Evolutionary conservation across 2,888 invertebrate species (phyloP), one percentile per base, ranked within the genome.

Genomic region (Pristionchus entomophagus): DNA sequence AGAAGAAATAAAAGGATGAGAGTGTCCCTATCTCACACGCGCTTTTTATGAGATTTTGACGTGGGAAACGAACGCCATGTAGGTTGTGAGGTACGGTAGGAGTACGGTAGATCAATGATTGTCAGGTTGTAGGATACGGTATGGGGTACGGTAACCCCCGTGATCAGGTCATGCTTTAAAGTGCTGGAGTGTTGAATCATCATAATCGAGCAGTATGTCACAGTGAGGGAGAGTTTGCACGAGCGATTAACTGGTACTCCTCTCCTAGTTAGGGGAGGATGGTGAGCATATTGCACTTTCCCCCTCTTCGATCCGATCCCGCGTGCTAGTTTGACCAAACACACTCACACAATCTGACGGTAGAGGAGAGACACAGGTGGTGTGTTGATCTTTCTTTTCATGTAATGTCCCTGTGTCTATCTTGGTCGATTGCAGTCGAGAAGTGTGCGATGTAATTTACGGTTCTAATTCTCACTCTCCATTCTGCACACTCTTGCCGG

Each of bases 201-300:
- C 73, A 73, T 73, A 73, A 73, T 73, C 73, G 73, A 22, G 73
- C n/a, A n/a, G n/a, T n/a, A n/a, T n/a, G n/a, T n/a, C n/a, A n/a
- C n/a, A n/a, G n/a, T n/a, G n/a, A 3, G 73, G 10, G 45, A 73
- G 73, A 65, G 65, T 73, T 73, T 73, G 73, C 73, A 73, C 73
- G 45, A 73, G 19, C 73, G 73, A 73, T 73, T 73, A 73, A 73
- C 73, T 73, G 73, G 73, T 73, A 73, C 41, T 6, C 14, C 35
- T n/a, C n/a, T 22, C 35, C 32, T 19, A 73, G 73, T 65, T 65
- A 35, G 73, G 45, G 22, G 73, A 41, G 38, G 19, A n/a, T 6
- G 41, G 69, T 19, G 19, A 73, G 73, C 8, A 45, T 14, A 73
- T 41, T 73, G 73, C 73, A 73, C 73, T 73, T 35, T 73, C 35